Evolutionary conservation across 1,140 invertebrate species (phyloP).

Genomic region (Camponotus vicinus): DNA sequence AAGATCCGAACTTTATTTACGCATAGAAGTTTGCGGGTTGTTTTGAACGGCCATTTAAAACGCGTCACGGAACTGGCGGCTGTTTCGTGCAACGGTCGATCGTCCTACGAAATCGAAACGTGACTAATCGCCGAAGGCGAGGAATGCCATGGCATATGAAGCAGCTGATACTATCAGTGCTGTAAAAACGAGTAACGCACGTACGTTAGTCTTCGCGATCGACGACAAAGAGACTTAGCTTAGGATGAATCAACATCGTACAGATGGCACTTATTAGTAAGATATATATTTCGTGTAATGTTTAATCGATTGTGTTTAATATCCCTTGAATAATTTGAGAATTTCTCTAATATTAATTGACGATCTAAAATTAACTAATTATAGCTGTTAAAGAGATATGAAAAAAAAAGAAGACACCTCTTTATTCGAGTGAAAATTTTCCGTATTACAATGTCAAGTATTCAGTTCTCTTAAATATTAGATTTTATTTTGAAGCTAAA

Average conservation of each 20-base stretch:
- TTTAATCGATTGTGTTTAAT: not conserved
- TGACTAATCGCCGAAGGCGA: constrained; percentile 72
- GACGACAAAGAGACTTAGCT: constrained; percentile 17
- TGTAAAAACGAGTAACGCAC: constrained; percentile 49
- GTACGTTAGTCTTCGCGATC: constrained; percentile 17
- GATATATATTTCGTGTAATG: not conserved
- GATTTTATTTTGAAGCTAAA: not conserved
- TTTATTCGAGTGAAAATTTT: not conserved
- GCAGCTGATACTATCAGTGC: constrained; percentile 51
- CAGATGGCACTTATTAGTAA: no score
- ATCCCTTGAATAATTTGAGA: not conserved
- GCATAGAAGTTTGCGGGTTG: not conserved
- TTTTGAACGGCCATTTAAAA: constrained; percentile 28
- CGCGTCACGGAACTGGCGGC: constrained; percentile 42
- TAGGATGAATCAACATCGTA: not conserved
- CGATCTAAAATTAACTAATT: not conserved
- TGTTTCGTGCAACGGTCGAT: constrained; percentile 66
- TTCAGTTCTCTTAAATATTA: not conserved
- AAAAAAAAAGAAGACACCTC: constrained; percentile 17
- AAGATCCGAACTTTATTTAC: constrained; percentile 22
- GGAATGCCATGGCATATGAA: constrained; percentile 46
- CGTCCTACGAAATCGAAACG: constrained; percentile 71
- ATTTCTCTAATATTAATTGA: not conserved
- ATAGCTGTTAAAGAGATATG: not conserved
- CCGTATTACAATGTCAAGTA: not conserved